Conservation (phyloP, 2,113 vertebrate species). For the Sinocyclocheilus rhinocerous region DNA sequence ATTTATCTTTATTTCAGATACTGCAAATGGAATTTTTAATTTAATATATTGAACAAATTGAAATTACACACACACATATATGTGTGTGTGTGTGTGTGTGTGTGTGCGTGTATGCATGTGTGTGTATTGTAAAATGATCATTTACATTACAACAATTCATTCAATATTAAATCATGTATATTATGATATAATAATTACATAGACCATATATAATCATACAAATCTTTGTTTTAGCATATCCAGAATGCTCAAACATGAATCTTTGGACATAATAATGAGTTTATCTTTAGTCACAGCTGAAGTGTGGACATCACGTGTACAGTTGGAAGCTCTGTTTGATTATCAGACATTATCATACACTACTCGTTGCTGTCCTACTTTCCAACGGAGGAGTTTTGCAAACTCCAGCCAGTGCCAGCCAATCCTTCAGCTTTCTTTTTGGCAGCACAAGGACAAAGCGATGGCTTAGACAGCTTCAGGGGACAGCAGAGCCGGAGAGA, state of each 20-base stretch:
- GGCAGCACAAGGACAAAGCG: constrained; percentile 71
- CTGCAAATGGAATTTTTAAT: neutral
- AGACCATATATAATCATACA: neutral
- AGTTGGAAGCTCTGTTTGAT: too few relatives aligned
- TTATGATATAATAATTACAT: neutral
- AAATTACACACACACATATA: too few relatives aligned
- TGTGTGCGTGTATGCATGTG: too few relatives aligned
- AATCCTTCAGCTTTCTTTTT: constrained; percentile 46
- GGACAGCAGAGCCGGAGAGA: constrained; percentile 75
- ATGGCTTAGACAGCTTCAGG: constrained; percentile 77
- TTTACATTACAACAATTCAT: neutral
- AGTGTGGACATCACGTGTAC: neutral
- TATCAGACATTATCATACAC: constrained; percentile 5
- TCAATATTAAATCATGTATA: neutral
- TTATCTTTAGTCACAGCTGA: neutral
- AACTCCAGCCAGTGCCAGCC: constrained; percentile 59
- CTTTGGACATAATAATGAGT: neutral
- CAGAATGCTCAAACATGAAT: neutral
- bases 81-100: too few relatives aligned
- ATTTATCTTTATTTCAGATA: neutral
- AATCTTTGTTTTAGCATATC: neutral
- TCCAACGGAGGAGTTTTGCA: constrained; percentile 8
- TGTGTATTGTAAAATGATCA: too few relatives aligned
- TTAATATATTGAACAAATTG: neutral
- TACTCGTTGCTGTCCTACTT: constrained; percentile 26